Evolutionary conservation across 2,113 vertebrate genomes (phyloP).

Genomic region (Chauna torquata): DNA sequence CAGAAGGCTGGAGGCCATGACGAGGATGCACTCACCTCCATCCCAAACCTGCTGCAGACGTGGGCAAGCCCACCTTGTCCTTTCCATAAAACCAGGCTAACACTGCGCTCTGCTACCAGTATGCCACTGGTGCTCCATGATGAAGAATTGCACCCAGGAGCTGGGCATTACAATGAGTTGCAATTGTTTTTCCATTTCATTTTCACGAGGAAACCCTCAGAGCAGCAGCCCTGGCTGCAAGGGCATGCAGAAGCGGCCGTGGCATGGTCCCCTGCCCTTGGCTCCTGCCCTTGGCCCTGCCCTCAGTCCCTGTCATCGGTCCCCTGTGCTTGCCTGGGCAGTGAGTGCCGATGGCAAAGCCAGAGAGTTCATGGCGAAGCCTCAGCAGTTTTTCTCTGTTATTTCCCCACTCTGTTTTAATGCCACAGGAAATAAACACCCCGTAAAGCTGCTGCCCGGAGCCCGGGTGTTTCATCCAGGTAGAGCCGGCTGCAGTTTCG

Average conservation of each 20-base stretch:
- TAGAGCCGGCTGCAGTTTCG: background rate
- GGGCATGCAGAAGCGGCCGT: background rate
- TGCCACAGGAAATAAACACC: slow-evolving; percentile 23
- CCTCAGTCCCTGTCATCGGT: background rate
- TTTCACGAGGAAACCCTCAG: background rate
- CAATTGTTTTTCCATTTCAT: background rate
- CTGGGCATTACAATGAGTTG: too few relatives aligned
- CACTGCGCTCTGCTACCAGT: background rate
- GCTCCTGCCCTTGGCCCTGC: background rate
- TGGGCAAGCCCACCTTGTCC: fast-evolving
- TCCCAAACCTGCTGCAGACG: background rate
- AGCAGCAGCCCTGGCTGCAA: background rate
- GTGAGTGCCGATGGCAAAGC: fast-evolving
- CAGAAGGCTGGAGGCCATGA: fast-evolving
- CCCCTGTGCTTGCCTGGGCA: fast-evolving
- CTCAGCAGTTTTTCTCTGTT: background rate
- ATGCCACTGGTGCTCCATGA: background rate
- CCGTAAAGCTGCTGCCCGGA: background rate
- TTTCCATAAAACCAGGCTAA: background rate
- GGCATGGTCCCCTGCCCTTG: background rate
- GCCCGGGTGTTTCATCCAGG: slow-evolving; percentile 4
- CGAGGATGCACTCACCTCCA: too few relatives aligned
- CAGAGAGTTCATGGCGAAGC: fast-evolving
- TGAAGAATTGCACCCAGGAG: background rate
- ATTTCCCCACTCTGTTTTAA: background rate